A percentile compares a stretch with the other conserved stretches of the same genome.
phyloP scores from a whole-genome alignment of 2,888 invertebrate genomes.

The Uropetala carovei region DNA sequence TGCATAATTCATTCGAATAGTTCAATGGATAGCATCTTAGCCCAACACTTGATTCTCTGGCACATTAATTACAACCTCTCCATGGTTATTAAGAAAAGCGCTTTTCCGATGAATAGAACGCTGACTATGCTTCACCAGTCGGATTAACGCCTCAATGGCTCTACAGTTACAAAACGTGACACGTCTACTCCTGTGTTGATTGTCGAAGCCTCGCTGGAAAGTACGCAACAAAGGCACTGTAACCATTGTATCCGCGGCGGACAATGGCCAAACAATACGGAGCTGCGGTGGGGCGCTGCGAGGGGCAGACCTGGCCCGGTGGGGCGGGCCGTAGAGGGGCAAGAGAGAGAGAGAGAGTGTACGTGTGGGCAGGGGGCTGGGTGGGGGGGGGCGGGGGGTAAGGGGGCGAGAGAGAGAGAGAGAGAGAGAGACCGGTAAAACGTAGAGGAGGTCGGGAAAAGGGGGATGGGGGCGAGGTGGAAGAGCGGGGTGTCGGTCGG shows the following conservation, averaged over 20 bases:
- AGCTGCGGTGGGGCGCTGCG: constrained; percentile 27
- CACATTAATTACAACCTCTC: constrained; percentile 58
- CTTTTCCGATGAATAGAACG: constrained; percentile 58
- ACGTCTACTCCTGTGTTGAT: constrained; percentile 55
- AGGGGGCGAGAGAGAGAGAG: neutral
- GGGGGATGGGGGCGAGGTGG: neutral
- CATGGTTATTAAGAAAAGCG: constrained; percentile 62
- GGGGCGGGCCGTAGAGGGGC: neutral
- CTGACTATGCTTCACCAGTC: constrained; percentile 62
- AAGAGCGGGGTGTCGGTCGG: neutral
- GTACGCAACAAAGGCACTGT: constrained; percentile 46
- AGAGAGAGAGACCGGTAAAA: neutral
- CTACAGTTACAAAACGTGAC: constrained; percentile 63
- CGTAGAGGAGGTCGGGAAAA: neutral
- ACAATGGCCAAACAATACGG: constrained; percentile 49
- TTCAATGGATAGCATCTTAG: constrained; percentile 57
- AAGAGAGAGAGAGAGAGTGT: neutral
- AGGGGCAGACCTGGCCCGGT: neutral
- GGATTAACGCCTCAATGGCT: constrained; percentile 63
- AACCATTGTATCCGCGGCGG: constrained; percentile 26
- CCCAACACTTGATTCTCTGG: constrained; percentile 56
- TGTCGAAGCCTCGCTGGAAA: constrained; percentile 45
- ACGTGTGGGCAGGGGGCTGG: neutral
- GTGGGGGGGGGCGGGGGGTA: neutral
- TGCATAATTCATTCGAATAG: constrained; percentile 56